Evolutionary conservation across 2,113 vertebrate species (phyloP), one percentile per base, ranked within the genome.

Genomic region (Prolemur simus): DNA sequence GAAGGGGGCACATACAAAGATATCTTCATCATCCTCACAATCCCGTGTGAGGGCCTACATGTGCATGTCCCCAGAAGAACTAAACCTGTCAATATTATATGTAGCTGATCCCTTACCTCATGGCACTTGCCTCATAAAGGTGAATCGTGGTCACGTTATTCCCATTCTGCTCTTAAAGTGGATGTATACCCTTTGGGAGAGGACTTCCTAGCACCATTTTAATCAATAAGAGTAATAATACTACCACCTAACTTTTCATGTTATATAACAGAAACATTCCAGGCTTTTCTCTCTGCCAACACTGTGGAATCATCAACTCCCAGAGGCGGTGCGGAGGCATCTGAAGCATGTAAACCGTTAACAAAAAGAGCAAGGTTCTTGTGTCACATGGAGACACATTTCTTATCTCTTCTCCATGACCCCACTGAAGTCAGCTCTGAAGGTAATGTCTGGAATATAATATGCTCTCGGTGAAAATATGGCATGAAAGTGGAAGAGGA

Each of bases 401-500:
- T 80, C 21, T 54, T 42, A 9, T 17, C 11, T 9, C 15, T 78
- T 73, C 5, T 49, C 32, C 8, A 29, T 54, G 54, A 87, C 21
- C 34, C 27, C 14, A 15, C 34, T 39, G 32, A 66, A 82, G 45
- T 95, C 39, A 60, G 23, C 18, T 68, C 52, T 68, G 45, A 94
- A 88, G 12, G 42, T 47, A 74, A 54, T 45, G 56, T 64, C 81
- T 86, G 42, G 8, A 17, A 1, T 42, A 52, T 87, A 89, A 68
- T 39, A 74, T 42, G 17, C 9, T 91, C 21, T 91, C 29, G 63
- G 54, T 64, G 69, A 95, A 78, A 71, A 39, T 21, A 49, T 20
- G 47, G 58, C 92, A 73, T 96, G 42, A 80, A 73, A 91, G 11
- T 78, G 54, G 15, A 13, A 69, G 37, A 80, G 42, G 13, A 8